Evolutionary conservation across 2,888 invertebrate species (phyloP).

Genomic region (Macrophya alboannulata): DNA sequence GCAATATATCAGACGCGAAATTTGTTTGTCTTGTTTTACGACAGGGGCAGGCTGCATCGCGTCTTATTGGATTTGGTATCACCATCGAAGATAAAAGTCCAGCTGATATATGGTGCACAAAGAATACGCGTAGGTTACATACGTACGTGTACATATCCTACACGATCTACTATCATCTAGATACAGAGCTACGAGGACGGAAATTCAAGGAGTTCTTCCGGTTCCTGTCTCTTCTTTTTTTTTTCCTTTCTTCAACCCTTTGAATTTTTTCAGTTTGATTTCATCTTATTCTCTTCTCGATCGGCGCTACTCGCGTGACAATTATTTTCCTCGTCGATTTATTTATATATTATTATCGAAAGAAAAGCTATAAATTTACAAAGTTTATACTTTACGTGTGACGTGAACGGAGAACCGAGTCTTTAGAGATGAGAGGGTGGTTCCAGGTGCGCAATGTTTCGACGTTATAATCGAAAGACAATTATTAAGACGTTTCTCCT

Average conservation of each 20-base stretch:
- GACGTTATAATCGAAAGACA: constrained; percentile 58
- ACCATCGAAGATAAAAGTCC: constrained; percentile 60
- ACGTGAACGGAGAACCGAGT: neutral
- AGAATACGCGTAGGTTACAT: neutral
- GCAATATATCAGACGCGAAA: constrained; percentile 68
- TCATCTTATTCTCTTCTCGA: too few species aligned
- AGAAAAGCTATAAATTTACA: constrained; percentile 53
- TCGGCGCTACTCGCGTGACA: neutral
- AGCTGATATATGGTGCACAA: constrained; percentile 42
- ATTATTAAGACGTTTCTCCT: constrained; percentile 54
- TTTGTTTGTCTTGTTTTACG: constrained; percentile 79
- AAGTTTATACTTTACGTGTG: constrained; percentile 28
- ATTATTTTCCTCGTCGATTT: neutral
- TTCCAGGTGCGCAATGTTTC: constrained; percentile 48
- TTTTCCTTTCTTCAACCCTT: neutral
- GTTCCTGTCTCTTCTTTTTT: neutral
- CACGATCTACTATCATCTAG: neutral
- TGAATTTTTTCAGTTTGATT: neutral
- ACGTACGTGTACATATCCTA: neutral
- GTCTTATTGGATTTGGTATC: constrained; percentile 78
- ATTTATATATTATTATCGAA: neutral
- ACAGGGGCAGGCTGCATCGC: constrained; percentile 75
- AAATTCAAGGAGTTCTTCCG: constrained; percentile 24
- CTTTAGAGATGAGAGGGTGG: neutral
- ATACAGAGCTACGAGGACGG: constrained; percentile 24